Base-by-base conservation (phyloP, 2,797 vertebrate species). In the Diglossa cyanea region DNA sequence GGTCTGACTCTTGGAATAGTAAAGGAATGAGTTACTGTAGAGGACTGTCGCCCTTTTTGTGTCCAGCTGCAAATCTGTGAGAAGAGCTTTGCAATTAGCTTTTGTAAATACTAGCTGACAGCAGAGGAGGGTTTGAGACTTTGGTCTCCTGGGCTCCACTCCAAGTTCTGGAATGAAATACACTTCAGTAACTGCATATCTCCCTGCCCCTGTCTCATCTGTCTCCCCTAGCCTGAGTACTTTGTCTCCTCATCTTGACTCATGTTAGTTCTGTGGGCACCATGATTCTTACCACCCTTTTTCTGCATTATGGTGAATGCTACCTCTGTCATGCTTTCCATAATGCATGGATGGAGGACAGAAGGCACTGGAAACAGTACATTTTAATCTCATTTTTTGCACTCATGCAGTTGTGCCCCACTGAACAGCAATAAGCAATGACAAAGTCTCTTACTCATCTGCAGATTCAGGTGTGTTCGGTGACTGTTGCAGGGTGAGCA, bases 121-220 rank as follows among this genome's bases (percentile, higher is more conserved):
- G 84, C 67, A 85, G 87, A 85, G 81, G 53, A 91, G 35, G 48
- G 35, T 53, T 90, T 66, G 72, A 94, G 89, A 82, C 81, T 93
- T 92, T 60, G 51, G 74, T 87, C 89, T 96, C 83, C 94, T 95
- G 96, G 93, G 93, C 94, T 94, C 68, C 8, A 13, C 35, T 94
- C 93, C 96, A 96, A 87, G 84, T 87, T 87, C 72, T 79, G 53
- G 86, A 63, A 87, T 92, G 67, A 96, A 95, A 91, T 94, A 92
- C 70, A 85, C 67, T 92, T 95, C 67, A 74, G 21, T 87, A 89
- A 48, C 60, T 85, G 30, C 48, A 0, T 88, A 85, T 93, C 86
- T 89, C 66, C 28, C 63, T 95, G 84, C 47, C 75, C 67, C 57
- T 93, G 60, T 92, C 78, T 91, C 84, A 91, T 95, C 71, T 73